Conservation (phyloP, 2,888 invertebrate genomes). For the Marronus borbonicus region DNA sequence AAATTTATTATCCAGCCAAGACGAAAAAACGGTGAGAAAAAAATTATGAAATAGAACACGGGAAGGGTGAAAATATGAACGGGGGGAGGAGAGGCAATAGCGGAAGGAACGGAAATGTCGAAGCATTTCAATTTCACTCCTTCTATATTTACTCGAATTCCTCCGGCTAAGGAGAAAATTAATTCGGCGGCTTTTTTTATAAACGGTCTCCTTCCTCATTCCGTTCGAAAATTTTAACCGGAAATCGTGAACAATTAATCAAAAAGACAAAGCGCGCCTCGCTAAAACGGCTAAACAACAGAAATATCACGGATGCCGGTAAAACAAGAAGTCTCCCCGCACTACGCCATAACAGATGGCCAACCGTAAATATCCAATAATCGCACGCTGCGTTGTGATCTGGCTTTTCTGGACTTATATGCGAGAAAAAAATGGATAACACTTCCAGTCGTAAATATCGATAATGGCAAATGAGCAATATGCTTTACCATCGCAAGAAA, state of each 20-base stretch:
- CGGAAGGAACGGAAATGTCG: conserved; percentile 21
- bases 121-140: conserved; percentile 28
- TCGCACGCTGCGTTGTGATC: conserved; percentile 24
- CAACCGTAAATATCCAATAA: conserved; percentile 46
- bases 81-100: no score
- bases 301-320: conserved; percentile 41
- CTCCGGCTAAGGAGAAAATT: conserved; percentile 25
- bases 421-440: conserved; percentile 20
- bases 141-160: conserved; percentile 34
- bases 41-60: not conserved
- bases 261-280: conserved; percentile 32
- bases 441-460: conserved; percentile 33
- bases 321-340: conserved; percentile 38
- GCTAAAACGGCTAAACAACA: conserved; percentile 41
- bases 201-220: not conserved
- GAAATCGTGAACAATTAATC: conserved; percentile 41
- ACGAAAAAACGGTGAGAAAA: conserved; percentile 16
- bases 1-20: conserved; percentile 30
- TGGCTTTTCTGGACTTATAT: conserved; percentile 6
- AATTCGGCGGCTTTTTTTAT: conserved; percentile 29
- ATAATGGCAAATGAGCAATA: not conserved
- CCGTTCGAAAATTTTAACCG: conserved; percentile 28
- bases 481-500: no score
- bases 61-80: not conserved
- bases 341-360: conserved; percentile 26